Base-by-base conservation (phyloP, 1,140 invertebrate genomes). In the Zaprionus ornatus region DNA sequence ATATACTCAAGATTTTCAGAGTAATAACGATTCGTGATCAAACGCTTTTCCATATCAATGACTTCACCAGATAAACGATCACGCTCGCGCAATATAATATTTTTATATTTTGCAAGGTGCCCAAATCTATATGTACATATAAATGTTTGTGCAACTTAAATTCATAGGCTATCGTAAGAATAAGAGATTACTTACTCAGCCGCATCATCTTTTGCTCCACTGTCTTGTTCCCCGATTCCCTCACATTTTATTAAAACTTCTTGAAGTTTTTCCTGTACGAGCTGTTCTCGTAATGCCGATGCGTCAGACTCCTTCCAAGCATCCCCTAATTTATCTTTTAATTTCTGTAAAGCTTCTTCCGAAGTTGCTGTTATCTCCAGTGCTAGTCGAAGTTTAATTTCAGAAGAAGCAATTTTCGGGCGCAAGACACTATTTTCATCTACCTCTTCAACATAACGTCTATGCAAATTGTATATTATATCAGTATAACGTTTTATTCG, bases 201-300 rank as follows among this genome's bases (percentile, higher is more conserved):
- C 1, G 86, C 66, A 27, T 84, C 84, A 19, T 91, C 84, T 1
- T 92, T 69, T 60, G 92, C 86, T 4, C 91, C 92, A 45, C 90
- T 92, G 52, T 93, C 77, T 65, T 94, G 92, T 3, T 91, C 83
- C 25, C 86, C 90, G 27, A 94, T 73, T 63, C 93, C 93, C 9
- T 80, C 74, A 37, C 94, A 92, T 71, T 94, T 93, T 4, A 93
- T 68, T 21, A 93, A 85, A 37, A 94, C 78, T 74, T 93, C 93
- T 56, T 93, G 92, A 4, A 94, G 92, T 19, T 92, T 79, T 48
- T 94, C 93, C 59, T 94, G 93, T 0, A 93, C 91, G 17, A 92
- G 91, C 59, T 93, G 93, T 45, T 94, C 94, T 0, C 94, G 88
- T 0, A 82, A 70, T 40, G 93, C 93, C 15, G 94, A 92, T 3